These are phyloP conservation scores for Theropithecus gelada DNA, from an alignment of 2,113 vertebrate genomes.

Conservation along the genomic window DNA sequence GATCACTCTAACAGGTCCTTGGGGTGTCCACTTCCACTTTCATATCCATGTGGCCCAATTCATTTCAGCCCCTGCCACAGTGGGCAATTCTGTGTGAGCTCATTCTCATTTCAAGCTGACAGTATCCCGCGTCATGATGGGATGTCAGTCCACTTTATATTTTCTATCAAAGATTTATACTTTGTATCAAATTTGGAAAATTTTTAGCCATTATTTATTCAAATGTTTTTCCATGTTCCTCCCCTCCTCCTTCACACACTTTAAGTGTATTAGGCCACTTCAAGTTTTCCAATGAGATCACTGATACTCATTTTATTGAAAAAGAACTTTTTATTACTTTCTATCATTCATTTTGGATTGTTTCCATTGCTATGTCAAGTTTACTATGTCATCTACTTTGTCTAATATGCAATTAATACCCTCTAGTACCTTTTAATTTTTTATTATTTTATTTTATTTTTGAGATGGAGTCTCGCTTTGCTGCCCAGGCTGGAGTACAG, in stretches of 20 bases:
- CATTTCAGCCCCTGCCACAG: background rate
- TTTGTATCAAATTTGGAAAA: background rate
- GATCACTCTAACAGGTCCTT: too few species aligned
- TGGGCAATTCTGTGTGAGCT: background rate
- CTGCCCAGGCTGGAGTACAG: too few species aligned
- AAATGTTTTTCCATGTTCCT: background rate
- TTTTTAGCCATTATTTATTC: background rate
- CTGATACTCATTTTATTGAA: background rate
- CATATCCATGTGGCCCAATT: too few species aligned
- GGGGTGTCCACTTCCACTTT: too few species aligned
- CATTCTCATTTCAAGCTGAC: background rate
- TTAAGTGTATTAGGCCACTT: background rate
- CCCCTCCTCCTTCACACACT: background rate
- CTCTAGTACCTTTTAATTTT: background rate
- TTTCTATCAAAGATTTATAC: background rate
- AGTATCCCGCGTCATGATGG: rapidly evolving
- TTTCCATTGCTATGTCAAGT: background rate
- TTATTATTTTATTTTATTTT: too few species aligned
- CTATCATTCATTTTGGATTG: background rate
- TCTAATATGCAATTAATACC: background rate
- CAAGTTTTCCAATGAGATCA: background rate
- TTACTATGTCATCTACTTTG: background rate
- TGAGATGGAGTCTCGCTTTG: too few species aligned
- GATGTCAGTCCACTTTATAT: background rate
- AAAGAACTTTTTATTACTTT: background rate